Evolutionary conservation across 2,888 invertebrate genomes (phyloP).

Genomic region (Hypercompe scribonia): DNA sequence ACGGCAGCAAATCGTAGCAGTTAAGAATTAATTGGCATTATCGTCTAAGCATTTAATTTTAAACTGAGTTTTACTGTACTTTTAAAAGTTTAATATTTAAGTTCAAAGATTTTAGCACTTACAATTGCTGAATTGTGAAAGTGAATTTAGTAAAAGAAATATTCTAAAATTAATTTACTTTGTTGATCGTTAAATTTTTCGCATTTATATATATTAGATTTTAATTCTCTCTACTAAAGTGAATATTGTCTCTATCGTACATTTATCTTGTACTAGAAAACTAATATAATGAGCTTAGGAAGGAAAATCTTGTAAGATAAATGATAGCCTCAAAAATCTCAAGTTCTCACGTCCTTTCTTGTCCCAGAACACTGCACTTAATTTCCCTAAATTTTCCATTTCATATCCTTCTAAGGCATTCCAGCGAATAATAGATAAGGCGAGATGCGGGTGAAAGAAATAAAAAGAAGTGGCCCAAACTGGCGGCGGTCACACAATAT

Average conservation of each 20-base stretch:
- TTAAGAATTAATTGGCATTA: conserved; percentile 34
- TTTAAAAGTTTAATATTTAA: conserved; percentile 17
- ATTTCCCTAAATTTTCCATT: conserved; percentile 22
- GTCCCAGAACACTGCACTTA: conserved; percentile 16
- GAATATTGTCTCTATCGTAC: too few species aligned
- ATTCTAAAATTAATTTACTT: too few species aligned
- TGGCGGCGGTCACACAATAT: conserved; percentile 34
- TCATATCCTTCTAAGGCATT: conserved; percentile 20
- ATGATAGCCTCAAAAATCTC: not conserved
- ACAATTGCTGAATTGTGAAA: too few species aligned
- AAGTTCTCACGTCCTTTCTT: conserved; percentile 9
- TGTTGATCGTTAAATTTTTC: not conserved
- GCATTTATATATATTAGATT: too few species aligned
- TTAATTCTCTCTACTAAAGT: too few species aligned
- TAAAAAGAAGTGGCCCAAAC: conserved; percentile 20
- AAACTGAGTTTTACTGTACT: conserved; percentile 24
- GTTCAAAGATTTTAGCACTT: too few species aligned
- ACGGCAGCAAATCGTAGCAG: conserved; percentile 25
- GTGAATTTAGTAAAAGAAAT: too few species aligned
- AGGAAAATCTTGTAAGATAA: not conserved
- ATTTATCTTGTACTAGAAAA: not conserved
- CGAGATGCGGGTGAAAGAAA: conserved; percentile 15
- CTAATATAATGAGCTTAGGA: not conserved
- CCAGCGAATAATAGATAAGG: conserved; percentile 29
- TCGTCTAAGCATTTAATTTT: conserved; percentile 23